Base-by-base conservation (phyloP, 2,113 vertebrate species). In the Hipposideros armiger region DNA sequence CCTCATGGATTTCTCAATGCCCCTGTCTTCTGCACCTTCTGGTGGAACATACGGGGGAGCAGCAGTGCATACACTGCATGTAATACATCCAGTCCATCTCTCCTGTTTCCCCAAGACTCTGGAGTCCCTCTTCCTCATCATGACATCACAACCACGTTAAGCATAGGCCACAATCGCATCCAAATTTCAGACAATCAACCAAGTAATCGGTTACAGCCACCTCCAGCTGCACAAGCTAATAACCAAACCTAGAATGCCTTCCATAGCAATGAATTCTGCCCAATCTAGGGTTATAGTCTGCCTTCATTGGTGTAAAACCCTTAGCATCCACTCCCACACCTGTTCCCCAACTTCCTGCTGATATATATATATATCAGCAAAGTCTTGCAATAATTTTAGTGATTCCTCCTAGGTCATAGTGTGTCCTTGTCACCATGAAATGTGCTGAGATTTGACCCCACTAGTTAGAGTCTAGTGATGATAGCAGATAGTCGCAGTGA, bases 11-110 rank as follows among this genome's bases (percentile, higher is more conserved):
- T 15, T 64, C 73, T 85, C 20, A 0, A 17, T 7, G 50, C 69
- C 47, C 32, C 67, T 50, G 58, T 54, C 72, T 28, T 42, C 67
- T 24, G 45, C 13, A 47, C 45, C n/a, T 76, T 45, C 58, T 30
- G 5, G 7, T 24, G 52, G 14, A 20, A 54, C 28, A 36, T 0
- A 45, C 26, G 13, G 22, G 26, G 11, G n/a, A 5, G 7, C 14
- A 47, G 54, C 54, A 7, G 20, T 2, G 7, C 16, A 32, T 26
- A 52, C 47, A 30, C 14, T 19, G 9, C 40, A 28, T 3, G 0
- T 1, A 10, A 52, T 0, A 22, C 19, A 22, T 47, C 42, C 76
- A 24, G 28, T 19, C 52, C 69, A 28, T 14, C 45, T 7, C 1
- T 3, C 54, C 40, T 47, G 67, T 45, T 20, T 77, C 76, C 69